Evolutionary conservation across 2,797 vertebrate genomes (phyloP).

Genomic region (Gorsachius magnificus): DNA sequence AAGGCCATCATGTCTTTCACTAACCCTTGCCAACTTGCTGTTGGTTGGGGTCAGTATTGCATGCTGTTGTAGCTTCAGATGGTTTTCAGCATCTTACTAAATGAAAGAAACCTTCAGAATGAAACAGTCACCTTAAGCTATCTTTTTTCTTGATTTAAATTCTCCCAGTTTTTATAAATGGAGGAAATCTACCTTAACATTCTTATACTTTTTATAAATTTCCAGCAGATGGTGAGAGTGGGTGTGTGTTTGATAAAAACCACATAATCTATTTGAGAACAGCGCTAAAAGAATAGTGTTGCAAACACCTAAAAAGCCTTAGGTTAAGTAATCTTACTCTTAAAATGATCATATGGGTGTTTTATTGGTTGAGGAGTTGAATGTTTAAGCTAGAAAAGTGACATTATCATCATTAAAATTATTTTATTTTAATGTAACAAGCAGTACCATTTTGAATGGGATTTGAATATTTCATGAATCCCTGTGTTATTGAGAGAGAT

Average conservation of each 20-base stretch:
- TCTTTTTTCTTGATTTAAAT: constrained; percentile 25
- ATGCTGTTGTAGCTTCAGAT: neutral
- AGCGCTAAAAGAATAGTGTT: constrained; percentile 33
- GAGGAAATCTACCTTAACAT: constrained; percentile 52
- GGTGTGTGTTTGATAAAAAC: constrained; percentile 64
- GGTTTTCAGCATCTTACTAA: neutral
- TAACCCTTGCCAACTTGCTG: neutral
- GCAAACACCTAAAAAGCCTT: constrained; percentile 57
- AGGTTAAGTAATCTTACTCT: constrained; percentile 58
- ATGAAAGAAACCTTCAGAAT: neutral
- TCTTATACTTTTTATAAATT: constrained; percentile 59
- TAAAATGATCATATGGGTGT: constrained; percentile 19
- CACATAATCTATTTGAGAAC: constrained; percentile 63
- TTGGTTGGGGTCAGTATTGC: neutral
- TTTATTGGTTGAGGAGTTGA: constrained; percentile 35
- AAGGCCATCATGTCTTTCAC: neutral
- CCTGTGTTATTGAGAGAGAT: neutral
- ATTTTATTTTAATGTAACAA: constrained; percentile 32
- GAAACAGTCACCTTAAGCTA: neutral
- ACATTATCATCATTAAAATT: constrained; percentile 38
- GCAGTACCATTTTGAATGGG: neutral
- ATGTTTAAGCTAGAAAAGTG: constrained; percentile 44
- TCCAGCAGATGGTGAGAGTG: constrained; percentile 57
- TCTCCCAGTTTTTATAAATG: constrained; percentile 16
- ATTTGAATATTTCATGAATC: constrained; percentile 42